phyloP scores from a whole-genome alignment of 1,140 invertebrate species.

The Nebria ingens region DNA sequence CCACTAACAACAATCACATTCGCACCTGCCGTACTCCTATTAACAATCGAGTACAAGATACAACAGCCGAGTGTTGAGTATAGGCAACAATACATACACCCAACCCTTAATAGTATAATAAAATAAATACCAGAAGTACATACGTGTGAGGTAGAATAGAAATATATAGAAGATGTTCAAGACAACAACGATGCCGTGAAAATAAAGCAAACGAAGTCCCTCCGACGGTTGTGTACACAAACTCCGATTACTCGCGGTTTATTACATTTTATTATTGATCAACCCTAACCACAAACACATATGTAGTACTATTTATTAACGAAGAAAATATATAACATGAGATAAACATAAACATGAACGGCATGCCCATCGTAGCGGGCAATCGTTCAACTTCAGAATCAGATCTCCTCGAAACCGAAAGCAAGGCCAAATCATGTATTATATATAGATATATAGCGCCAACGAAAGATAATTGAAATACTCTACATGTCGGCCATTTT shows the following conservation, averaged over 20 bases:
- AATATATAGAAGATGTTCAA: slow-evolving; percentile 1
- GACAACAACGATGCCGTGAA: background rate
- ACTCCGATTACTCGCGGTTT: background rate
- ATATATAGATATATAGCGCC: too few relatives aligned
- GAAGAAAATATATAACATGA: background rate
- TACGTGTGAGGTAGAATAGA: too few relatives aligned
- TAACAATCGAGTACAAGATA: background rate
- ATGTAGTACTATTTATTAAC: background rate
- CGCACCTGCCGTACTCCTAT: background rate
- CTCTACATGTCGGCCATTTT: slow-evolving; percentile 5
- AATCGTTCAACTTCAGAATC: slow-evolving; percentile 6
- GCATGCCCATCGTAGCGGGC: background rate
- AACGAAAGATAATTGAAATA: slow-evolving; percentile 9
- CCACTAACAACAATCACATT: background rate
- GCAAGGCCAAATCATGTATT: slow-evolving; percentile 7
- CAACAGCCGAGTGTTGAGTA: background rate
- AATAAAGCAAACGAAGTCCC: background rate
- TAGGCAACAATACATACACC: slow-evolving; percentile 6
- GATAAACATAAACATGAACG: slow-evolving; percentile 1
- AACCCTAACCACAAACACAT: background rate
- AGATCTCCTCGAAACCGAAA: slow-evolving; percentile 2
- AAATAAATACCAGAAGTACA: background rate
- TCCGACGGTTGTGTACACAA: background rate
- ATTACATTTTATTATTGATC: slow-evolving; percentile 2
- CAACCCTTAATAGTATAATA: background rate